Evolutionary conservation across 2,113 vertebrate species (phyloP).

Genomic region (Pseudorectes ferrugineus): DNA sequence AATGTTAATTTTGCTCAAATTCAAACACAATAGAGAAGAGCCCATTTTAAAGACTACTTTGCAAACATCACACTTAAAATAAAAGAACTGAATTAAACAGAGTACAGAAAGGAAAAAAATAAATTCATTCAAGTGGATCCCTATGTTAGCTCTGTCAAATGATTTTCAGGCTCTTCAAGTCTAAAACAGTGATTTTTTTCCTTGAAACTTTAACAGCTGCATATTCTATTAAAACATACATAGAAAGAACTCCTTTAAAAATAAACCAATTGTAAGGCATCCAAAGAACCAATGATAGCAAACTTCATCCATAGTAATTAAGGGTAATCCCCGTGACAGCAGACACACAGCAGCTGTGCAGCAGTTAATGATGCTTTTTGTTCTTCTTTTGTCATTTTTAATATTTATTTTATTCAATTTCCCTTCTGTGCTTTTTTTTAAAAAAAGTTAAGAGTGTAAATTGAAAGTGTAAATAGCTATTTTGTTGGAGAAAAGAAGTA

Average conservation of each 20-base stretch:
- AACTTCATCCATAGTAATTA: slow-evolving; percentile 54
- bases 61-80: slow-evolving; percentile 58
- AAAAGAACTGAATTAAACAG: slow-evolving; percentile 16
- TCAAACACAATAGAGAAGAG: slow-evolving; percentile 58
- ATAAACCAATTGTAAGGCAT: slow-evolving; percentile 24
- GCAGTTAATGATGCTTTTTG: slow-evolving; percentile 31
- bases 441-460: background rate
- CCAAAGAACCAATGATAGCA: slow-evolving; percentile 29
- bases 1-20: slow-evolving; percentile 69
- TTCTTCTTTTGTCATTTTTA: slow-evolving; percentile 33
- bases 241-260: slow-evolving; percentile 20
- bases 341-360: slow-evolving; percentile 46
- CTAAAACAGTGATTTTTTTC: background rate
- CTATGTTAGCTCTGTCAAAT: background rate
- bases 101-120: background rate
- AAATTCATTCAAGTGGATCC: background rate
- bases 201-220: background rate
- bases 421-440: background rate
- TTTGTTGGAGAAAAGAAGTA: background rate
- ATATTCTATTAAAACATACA: background rate
- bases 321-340: background rate
- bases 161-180: background rate
- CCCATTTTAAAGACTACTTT: slow-evolving; percentile 53
- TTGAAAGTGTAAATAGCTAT: background rate
- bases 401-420: slow-evolving; percentile 32